A percentile compares a stretch with the other conserved stretches of the same genome.
Conservation (phyloP, 2,113 vertebrate species). For the Saimiri boliviensis region DNA sequence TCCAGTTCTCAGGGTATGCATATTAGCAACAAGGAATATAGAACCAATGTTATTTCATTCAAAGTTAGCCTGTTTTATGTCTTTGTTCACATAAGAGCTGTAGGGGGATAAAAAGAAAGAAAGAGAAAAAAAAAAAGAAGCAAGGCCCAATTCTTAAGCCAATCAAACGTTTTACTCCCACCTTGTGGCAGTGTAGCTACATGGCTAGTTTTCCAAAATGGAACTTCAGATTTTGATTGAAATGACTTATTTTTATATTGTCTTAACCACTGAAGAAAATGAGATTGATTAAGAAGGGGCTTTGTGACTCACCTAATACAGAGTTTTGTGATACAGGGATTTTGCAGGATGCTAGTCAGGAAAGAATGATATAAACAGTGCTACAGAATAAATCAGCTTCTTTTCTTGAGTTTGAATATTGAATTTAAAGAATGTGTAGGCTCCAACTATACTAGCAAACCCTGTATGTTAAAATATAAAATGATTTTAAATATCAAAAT, state of each 20-base stretch:
- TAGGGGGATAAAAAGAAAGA: too few species aligned
- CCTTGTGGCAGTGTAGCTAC: constrained; percentile 69
- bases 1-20: neutral
- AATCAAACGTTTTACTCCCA: constrained; percentile 76
- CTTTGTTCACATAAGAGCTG: constrained; percentile 66
- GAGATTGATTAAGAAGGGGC: neutral
- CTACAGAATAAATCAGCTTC: neutral
- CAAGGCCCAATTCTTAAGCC: constrained; percentile 45
- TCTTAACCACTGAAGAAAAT: constrained; percentile 27
- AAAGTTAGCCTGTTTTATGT: constrained; percentile 26
- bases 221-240: neutral
- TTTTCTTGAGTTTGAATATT: neutral
- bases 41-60: constrained; percentile 35
- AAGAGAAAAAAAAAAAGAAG: neutral
- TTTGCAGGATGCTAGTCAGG: neutral
- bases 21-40: constrained; percentile 47
- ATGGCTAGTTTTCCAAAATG: constrained; percentile 43
- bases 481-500: neutral
- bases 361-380: neutral
- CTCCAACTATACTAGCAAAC: neutral
- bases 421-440: neutral
- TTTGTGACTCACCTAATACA: neutral
- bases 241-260: neutral
- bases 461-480: neutral
- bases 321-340: neutral